phyloP scores from a whole-genome alignment of 2,888 invertebrate genomes.

The Acronicta psi region DNA sequence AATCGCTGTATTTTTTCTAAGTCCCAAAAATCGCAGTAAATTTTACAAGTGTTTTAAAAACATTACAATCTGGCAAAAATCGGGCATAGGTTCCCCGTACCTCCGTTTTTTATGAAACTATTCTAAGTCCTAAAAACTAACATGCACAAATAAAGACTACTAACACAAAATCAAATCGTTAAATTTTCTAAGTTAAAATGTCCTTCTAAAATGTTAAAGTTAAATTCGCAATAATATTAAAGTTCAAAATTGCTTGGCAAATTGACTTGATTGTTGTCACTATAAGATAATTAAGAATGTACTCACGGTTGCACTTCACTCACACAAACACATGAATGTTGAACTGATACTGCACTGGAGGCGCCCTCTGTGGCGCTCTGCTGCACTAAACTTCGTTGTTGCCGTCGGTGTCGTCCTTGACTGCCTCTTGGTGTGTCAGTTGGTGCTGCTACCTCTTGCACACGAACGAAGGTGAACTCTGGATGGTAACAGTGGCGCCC shows the following conservation, averaged over 20 bases:
- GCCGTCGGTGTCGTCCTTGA: background rate
- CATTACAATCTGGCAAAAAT: background rate
- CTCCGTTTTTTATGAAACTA: slow-evolving; percentile 11
- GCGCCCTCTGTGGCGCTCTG: background rate
- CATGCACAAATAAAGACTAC: slow-evolving; percentile 5
- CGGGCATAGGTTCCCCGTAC: slow-evolving; percentile 20
- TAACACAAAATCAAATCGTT: background rate
- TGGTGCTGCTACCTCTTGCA: background rate
- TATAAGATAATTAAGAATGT: background rate
- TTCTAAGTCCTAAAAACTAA: slow-evolving; percentile 9
- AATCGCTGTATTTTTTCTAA: background rate
- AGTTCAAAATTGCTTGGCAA: background rate
- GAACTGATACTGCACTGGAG: background rate
- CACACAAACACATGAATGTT: slow-evolving; percentile 1
- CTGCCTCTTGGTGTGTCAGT: background rate
- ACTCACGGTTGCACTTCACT: slow-evolving; percentile 8
- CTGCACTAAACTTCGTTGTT: background rate
- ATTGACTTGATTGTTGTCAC: background rate
- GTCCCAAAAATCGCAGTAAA: background rate
- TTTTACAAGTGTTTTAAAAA: slow-evolving; percentile 11
- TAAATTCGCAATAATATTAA: background rate
- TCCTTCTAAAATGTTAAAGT: background rate
- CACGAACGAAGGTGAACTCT: background rate
- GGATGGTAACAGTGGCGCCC: slow-evolving; percentile 4
- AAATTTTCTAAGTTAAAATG: background rate